Evolutionary conservation across 2,113 vertebrate genomes (phyloP), one percentile per base, ranked within the genome.

Genomic region (Pseudonaja textilis): DNA sequence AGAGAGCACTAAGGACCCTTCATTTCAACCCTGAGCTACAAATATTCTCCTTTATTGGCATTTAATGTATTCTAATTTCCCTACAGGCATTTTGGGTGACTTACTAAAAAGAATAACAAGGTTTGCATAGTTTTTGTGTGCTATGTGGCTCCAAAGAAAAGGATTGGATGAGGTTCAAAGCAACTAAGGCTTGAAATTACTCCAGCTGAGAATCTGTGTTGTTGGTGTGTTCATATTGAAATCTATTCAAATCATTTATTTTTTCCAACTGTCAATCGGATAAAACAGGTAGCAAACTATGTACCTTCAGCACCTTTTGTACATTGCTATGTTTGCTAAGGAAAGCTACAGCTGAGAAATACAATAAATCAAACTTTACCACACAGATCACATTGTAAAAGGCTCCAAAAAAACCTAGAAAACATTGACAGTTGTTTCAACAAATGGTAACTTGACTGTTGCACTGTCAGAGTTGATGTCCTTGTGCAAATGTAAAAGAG

Each of bases 381-480:
- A 96, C 94, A 96, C 93, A 96, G 97, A 97, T 97, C 95, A 95
- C 93, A 97, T 97, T 97, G 94, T 96, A 96, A 97, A 97, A 96
- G 96, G 93, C 97, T 98, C 96, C 96, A 97, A 97, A 98, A 50
- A 89, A 97, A 96, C 8, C 95, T 97, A 97, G 97, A 98, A 97
- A 97, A 98, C 96, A 96, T 96, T 98, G 97, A 97, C 98, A 98
- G 97, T 98, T 98, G 97, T 98, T 98, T 98, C 97, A 97, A 97
- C 97, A 98, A 98, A 98, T 98, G 97, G 96, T 97, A 97, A 97
- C 97, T 98, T 98, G 97, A 91, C 97, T 97, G 94, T 97, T 95
- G 96, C 96, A 97, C 97, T 97, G 97, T 98, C 97, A 98, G 95
- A 97, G 97, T 97, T 97, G 97, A 97, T 98, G 97, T 98, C 97